A percentile compares a stretch with the other conserved stretches of the same genome.
These are phyloP conservation scores for Eonycteris spelaea DNA, from an alignment of 2,113 vertebrate genomes.

Conservation along the genomic window DNA sequence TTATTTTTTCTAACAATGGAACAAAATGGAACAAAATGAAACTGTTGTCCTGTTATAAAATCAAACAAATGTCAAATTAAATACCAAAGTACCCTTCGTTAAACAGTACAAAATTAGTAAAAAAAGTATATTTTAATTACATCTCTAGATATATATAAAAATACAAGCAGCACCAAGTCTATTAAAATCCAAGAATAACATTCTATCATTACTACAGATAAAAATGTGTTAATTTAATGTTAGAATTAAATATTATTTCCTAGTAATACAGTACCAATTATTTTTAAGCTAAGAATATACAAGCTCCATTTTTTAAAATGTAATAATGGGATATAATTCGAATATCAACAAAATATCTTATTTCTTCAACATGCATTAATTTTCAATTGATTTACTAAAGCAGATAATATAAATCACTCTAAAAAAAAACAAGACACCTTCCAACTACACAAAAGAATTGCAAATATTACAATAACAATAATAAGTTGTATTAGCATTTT, in stretches of 20 bases:
- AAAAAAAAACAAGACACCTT: slow-evolving; percentile 4
- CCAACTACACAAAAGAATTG: neutral
- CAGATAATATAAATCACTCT: neutral
- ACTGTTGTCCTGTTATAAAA: neutral
- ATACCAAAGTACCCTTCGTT: neutral
- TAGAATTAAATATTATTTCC: slow-evolving; percentile 32
- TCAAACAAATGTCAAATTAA: slow-evolving; percentile 18
- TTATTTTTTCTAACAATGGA: neutral
- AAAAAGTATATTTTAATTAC: slow-evolving; percentile 21
- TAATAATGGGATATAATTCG: slow-evolving; percentile 7
- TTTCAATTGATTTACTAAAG: slow-evolving; percentile 15
- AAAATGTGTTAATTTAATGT: neutral
- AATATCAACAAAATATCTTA: neutral
- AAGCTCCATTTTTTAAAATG: neutral
- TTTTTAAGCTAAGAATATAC: neutral
- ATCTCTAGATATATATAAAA: slow-evolving; percentile 9
- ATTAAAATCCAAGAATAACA: slow-evolving; percentile 14
- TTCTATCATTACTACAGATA: neutral
- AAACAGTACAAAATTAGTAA: slow-evolving; percentile 15
- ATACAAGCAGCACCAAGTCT: neutral
- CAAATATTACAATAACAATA: neutral
- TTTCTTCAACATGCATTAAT: neutral
- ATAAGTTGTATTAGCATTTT: neutral
- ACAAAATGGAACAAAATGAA: neutral
- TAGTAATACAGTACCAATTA: neutral